Percentiles rank a stretch among this genome's conserved stretches.
These are phyloP conservation scores for Buphagus erythrorhynchus DNA, from an alignment of 2,797 vertebrate genomes.

Conservation along the genomic window DNA sequence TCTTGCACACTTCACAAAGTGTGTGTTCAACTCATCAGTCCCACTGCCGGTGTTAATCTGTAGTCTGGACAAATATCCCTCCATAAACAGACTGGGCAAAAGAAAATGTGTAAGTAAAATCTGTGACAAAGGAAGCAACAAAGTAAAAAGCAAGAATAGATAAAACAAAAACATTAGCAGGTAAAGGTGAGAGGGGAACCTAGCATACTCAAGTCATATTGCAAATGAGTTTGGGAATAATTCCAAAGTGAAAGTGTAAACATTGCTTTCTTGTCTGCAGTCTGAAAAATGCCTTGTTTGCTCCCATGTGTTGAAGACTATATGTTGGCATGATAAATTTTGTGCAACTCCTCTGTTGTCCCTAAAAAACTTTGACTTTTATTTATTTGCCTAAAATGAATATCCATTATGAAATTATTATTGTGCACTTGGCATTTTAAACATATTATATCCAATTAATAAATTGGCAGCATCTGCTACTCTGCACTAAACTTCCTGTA, in stretches of 20 bases:
- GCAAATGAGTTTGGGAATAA: not conserved
- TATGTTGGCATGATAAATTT: not conserved
- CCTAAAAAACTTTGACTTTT: not conserved
- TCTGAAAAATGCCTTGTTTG: not conserved
- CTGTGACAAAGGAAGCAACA: not conserved
- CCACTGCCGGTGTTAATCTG: not conserved
- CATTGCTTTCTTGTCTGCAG: not conserved
- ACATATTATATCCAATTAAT: constrained; percentile 72
- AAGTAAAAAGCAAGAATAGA: not conserved
- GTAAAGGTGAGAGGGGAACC: not conserved
- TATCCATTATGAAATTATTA: constrained; percentile 36
- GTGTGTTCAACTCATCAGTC: not conserved
- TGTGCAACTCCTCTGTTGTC: not conserved
- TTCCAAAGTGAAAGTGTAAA: not conserved
- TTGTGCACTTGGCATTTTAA: constrained; percentile 66
- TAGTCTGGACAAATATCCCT: not conserved
- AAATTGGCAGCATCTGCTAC: constrained; percentile 75
- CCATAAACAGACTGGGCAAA: not conserved
- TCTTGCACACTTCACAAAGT: not conserved
- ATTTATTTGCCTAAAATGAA: constrained; percentile 38
- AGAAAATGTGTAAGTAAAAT: not conserved
- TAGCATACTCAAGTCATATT: not conserved
- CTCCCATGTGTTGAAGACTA: not conserved
- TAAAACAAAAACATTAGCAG: not conserved
- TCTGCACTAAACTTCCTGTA: constrained; percentile 75